Evolutionary conservation across 2,797 vertebrate species (phyloP).

Genomic region (Semotilus atromaculatus): DNA sequence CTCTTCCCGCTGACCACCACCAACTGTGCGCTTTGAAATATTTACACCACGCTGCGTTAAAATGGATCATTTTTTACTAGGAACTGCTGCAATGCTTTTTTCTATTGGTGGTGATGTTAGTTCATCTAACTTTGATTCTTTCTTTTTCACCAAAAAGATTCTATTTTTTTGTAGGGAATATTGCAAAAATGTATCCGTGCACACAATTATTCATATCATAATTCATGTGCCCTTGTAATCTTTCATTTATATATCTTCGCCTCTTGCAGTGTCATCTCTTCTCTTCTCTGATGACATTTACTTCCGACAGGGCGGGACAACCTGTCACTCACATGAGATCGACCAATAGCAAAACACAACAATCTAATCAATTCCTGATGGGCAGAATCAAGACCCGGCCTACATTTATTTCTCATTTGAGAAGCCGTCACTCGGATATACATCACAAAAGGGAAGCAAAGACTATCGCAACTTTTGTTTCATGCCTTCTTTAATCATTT

Average conservation of each 20-base stretch:
- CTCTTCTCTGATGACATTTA: not conserved
- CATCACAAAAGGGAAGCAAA: not conserved
- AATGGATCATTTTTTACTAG: constrained; percentile 13
- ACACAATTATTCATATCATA: not conserved
- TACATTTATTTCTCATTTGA: not conserved
- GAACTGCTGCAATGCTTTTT: not conserved
- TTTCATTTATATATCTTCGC: not conserved
- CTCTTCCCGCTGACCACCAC: constrained; percentile 79
- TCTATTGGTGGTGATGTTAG: not conserved
- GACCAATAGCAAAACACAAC: not conserved
- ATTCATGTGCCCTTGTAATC: not conserved
- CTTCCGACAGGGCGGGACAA: not conserved
- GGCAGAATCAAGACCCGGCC: not conserved
- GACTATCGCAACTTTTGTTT: not conserved
- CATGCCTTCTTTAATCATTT: not conserved
- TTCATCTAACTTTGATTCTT: not conserved
- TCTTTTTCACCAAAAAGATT: not conserved
- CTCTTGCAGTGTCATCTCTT: not conserved
- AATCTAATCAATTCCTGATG: not conserved
- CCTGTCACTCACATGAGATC: not conserved
- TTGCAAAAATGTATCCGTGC: not conserved
- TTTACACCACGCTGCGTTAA: constrained; percentile 53
- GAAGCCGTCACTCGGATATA: not conserved
- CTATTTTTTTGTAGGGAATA: not conserved
- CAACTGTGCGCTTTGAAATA: constrained; percentile 71